Base-by-base conservation (phyloP, 2,888 invertebrate species). In the Teinopalpus imperialis region DNA sequence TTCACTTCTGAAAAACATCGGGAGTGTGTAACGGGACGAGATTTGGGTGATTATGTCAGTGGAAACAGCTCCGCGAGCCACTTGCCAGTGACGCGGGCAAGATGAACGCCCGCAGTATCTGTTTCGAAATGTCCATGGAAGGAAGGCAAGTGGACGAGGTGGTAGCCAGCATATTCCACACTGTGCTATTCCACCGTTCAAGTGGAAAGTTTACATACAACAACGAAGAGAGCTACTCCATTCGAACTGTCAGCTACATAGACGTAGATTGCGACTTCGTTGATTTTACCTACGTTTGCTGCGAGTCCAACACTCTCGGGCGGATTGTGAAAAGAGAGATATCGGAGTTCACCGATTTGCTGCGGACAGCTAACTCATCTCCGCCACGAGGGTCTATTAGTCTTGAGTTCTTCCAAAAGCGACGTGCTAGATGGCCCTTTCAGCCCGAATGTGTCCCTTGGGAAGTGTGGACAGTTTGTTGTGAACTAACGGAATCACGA, bases 261-360 rank as follows among this genome's bases (percentile, higher is more conserved):
- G 99, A 99, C 81, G 96, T 98, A 23, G 97, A 98, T 81, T 99
- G 99, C 89, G 97, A 99, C 81, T 98, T 97, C 75, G 95, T 99
- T 65, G 98, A 99, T 85, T 94, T 98, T 75, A 98, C 98, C 3
- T 99, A 99, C 85, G 98, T 97, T 14, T 95, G 97, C 77, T 97
- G 97, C 85, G 94, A 96, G 54, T 98, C 97, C 20, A 91, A 93
- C n/a, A 90, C 90, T 40, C 89, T 97, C 30, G 93, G 93, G 52
- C 92, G 91, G 61, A 93, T 90, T 56, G 90, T 94, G 59, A 95
- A 92, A 73, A 92, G 90, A 50, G 95, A 94, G 72, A 94, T 96
- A 49, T 93, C 93, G 10, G 90, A 91, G 45, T 96, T 96, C 73
- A 95, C 95, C 8, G 94, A 95, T 65, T 91, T 93, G 35, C 76